phyloP scores from a whole-genome alignment of 2,113 vertebrate genomes.

The Cynopterus brachyotis region DNA sequence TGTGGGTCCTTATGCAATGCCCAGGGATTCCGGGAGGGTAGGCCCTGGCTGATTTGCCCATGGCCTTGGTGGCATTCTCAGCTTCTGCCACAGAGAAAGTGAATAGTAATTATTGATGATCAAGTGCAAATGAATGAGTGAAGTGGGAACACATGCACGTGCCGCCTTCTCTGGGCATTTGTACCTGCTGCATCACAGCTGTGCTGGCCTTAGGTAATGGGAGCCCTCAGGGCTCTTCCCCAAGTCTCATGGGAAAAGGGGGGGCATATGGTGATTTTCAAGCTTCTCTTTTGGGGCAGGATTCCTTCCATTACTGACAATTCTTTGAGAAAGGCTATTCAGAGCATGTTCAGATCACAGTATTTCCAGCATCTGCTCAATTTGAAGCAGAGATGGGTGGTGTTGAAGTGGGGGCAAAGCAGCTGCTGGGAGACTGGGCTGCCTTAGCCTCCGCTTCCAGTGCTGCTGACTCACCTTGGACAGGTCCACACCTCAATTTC shows the following conservation, averaged over 20 bases:
- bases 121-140: no score
- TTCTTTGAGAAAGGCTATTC: neutral
- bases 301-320: neutral
- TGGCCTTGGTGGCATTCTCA: neutral
- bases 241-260: neutral
- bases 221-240: neutral
- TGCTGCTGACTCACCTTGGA: neutral
- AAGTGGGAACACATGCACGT: rapidly evolving
- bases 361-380: rapidly evolving
- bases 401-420: no score
- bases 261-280: neutral
- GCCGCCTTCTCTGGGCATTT: neutral
- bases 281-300: neutral
- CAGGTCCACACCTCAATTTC: neutral
- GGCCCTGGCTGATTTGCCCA: neutral
- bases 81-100: neutral
- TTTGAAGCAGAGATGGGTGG: neutral
- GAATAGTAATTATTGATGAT: rapidly evolving
- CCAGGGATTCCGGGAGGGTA: neutral
- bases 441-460: neutral
- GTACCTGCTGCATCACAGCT: neutral
- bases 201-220: neutral
- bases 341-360: neutral
- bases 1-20: no score
- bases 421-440: neutral